Conservation (phyloP, 1,140 invertebrate genomes). For the Drosophila busckii region DNA sequence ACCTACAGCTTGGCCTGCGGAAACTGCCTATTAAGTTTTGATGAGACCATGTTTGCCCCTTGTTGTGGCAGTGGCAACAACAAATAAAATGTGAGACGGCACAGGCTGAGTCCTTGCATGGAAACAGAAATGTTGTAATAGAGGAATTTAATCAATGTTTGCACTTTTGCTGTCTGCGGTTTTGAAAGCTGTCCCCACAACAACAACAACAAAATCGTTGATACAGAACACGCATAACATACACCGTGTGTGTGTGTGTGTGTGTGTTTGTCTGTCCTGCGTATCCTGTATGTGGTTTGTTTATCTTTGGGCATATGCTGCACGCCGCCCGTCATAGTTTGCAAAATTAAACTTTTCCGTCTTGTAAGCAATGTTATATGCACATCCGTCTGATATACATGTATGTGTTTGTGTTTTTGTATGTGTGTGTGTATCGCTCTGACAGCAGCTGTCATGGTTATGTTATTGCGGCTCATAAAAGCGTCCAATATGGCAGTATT, state of each 20-base stretch:
- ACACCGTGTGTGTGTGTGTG: constrained; percentile 6
- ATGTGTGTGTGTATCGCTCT: neutral
- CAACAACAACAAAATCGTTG: constrained; percentile 31
- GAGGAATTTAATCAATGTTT: constrained; percentile 57
- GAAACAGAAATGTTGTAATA: constrained; percentile 7
- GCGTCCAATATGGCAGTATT: constrained; percentile 18
- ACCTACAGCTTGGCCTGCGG: constrained; percentile 41
- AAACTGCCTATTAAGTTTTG: constrained; percentile 70
- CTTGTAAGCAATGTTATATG: constrained; percentile 17
- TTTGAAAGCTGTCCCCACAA: constrained; percentile 7
- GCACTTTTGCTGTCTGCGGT: constrained; percentile 33
- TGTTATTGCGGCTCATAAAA: constrained; percentile 24
- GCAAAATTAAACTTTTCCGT: constrained; percentile 31
- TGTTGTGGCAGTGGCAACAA: constrained; percentile 36
- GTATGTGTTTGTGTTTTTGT: constrained; percentile 1
- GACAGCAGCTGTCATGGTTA: constrained; percentile 12
- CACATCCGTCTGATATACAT: neutral
- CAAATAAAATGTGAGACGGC: constrained; percentile 3
- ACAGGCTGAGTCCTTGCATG: constrained; percentile 22
- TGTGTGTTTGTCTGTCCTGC: constrained; percentile 4
- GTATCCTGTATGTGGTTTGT: constrained; percentile 15
- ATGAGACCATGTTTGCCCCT: constrained; percentile 33
- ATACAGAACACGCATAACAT: constrained; percentile 43
- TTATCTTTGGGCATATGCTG: constrained; percentile 14
- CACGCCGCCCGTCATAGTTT: constrained; percentile 4